Evolutionary conservation across 2,888 invertebrate species (phyloP).

Genomic region (Fragum whitleyi): DNA sequence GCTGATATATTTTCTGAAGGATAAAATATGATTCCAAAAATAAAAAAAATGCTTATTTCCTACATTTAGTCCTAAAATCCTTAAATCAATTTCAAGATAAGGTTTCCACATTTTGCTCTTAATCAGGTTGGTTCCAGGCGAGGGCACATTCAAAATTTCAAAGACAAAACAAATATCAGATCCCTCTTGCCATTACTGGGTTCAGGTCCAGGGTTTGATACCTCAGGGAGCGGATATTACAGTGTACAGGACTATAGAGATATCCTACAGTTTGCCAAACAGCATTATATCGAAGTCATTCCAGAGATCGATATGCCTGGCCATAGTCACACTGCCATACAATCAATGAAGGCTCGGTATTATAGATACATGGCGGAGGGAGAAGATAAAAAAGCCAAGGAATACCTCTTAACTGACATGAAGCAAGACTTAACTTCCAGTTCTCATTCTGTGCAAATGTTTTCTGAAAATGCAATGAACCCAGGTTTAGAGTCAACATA

Average conservation of each 20-base stretch:
- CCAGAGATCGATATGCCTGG: conserved; percentile 83
- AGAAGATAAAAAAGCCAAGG: conserved; percentile 62
- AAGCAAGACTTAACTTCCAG: conserved; percentile 59
- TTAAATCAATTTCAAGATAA: no score
- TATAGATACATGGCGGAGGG: conserved; percentile 62
- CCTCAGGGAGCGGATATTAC: conserved; percentile 78
- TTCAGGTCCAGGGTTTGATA: conserved; percentile 72
- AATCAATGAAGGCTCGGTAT: conserved; percentile 78
- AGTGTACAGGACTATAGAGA: conserved; percentile 76
- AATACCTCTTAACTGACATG: conserved; percentile 70
- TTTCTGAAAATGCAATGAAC: conserved; percentile 82
- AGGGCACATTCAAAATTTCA: conserved; percentile 67
- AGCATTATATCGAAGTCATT: conserved; percentile 80
- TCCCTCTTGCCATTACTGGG: conserved; percentile 78
- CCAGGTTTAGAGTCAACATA: conserved; percentile 81
- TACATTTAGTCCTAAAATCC: no score
- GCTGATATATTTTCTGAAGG: no score
- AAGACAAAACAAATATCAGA: conserved; percentile 66
- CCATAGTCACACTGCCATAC: conserved; percentile 80
- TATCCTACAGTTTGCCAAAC: conserved; percentile 75
- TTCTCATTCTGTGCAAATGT: conserved; percentile 80
- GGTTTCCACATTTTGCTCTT: no score
- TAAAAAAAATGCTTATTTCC: no score
- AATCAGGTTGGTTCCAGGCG: conserved; percentile 76
- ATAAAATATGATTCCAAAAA: no score